Evolutionary conservation across 2,888 invertebrate genomes (phyloP).

Genomic region (Coenonympha arcania): DNA sequence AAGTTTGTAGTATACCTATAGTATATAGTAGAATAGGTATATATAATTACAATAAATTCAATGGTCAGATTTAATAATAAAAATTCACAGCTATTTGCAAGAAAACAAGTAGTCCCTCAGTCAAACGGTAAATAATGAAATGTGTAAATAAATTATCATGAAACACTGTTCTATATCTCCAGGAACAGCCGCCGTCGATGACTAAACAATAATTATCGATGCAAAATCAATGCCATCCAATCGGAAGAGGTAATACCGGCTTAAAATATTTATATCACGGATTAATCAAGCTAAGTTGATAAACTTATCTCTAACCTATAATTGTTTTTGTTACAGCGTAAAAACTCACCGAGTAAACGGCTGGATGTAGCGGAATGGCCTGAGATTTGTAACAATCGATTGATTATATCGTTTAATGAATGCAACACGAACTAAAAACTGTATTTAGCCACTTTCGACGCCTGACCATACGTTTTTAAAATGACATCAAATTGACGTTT

Average conservation of each 20-base stretch:
- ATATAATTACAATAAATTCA: too few species aligned
- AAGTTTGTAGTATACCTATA: too few species aligned
- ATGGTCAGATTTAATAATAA: too few species aligned
- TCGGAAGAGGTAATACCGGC: slow-evolving; percentile 13
- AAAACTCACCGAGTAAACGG: neutral
- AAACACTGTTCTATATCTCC: neutral
- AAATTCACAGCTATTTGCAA: too few species aligned
- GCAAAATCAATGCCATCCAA: slow-evolving; percentile 15
- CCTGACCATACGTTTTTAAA: neutral
- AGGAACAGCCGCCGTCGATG: slow-evolving; percentile 1
- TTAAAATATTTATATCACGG: neutral
- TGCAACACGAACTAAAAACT: neutral
- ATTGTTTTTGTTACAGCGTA: neutral
- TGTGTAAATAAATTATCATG: too few species aligned
- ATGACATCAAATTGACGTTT: neutral
- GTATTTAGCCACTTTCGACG: neutral
- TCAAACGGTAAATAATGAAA: too few species aligned
- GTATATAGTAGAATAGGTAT: too few species aligned
- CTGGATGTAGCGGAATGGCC: neutral
- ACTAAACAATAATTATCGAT: slow-evolving; percentile 9
- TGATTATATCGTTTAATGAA: neutral
- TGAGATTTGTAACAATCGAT: neutral
- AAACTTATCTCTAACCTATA: slow-evolving; percentile 8
- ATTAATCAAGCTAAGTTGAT: neutral
- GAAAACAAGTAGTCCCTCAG: too few species aligned